These are phyloP conservation scores for Tonatia bakeri DNA, from an alignment of 2,113 vertebrate genomes.

Conservation along the genomic window DNA sequence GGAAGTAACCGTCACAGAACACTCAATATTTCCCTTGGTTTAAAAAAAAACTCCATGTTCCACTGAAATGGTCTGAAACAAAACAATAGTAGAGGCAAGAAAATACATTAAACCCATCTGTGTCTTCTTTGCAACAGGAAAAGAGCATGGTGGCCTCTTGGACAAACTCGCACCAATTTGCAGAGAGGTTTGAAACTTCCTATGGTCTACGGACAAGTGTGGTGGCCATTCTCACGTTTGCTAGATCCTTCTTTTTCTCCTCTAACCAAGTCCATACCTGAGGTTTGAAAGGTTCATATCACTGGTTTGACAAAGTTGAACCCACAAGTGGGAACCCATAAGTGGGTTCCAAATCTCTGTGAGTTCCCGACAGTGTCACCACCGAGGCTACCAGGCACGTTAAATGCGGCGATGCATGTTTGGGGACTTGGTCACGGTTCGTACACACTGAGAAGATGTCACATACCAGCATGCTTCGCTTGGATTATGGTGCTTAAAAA, in stretches of 20 bases:
- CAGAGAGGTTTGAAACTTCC: background rate
- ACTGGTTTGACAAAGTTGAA: background rate
- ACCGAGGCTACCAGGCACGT: background rate
- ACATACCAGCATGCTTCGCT: background rate
- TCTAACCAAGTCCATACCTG: background rate
- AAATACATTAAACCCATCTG: constrained; percentile 13
- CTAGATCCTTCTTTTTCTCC: background rate
- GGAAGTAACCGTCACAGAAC: constrained; percentile 48
- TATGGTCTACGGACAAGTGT: background rate
- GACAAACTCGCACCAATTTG: background rate
- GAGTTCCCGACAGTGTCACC: background rate
- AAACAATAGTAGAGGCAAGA: constrained; percentile 44
- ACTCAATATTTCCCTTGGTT: background rate
- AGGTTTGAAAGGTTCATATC: background rate
- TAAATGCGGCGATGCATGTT: background rate
- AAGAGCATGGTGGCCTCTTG: background rate
- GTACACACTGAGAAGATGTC: background rate
- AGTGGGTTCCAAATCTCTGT: background rate
- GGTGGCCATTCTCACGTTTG: background rate
- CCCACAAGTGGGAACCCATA: no score
- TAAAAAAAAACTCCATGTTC: constrained; percentile 42
- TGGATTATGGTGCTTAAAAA: background rate
- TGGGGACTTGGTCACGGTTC: background rate
- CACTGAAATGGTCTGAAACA: constrained; percentile 21
- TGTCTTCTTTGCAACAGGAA: background rate